Evolutionary conservation across 2,888 invertebrate genomes (phyloP).

Genomic region (Macaria notata): DNA sequence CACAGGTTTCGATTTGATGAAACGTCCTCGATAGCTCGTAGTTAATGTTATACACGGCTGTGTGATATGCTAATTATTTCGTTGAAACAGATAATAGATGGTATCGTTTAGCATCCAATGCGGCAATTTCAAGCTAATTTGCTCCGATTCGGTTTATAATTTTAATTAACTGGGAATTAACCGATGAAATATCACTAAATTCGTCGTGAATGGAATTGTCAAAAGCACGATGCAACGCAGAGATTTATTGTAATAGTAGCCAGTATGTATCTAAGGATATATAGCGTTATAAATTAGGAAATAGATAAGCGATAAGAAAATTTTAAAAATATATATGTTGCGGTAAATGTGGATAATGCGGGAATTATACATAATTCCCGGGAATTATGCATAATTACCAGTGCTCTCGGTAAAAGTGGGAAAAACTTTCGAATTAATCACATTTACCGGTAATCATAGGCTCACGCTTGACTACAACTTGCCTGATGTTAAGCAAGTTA

Average conservation of each 20-base stretch:
- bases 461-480: no score
- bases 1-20: slow-evolving; percentile 5
- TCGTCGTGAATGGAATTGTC: neutral
- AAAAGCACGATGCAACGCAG: neutral
- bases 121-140: slow-evolving; percentile 18
- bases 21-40: neutral
- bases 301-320: no score
- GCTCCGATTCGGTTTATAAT: slow-evolving; percentile 5
- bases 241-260: neutral
- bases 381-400: no score
- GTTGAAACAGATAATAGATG: slow-evolving; percentile 20
- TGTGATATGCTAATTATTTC: slow-evolving; percentile 18
- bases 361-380: no score
- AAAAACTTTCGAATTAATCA: no score
- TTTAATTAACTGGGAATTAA: slow-evolving; percentile 2
- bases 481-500: no score
- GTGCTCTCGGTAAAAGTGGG: no score
- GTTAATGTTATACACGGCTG: neutral
- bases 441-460: no score
- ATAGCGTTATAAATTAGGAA: no score
- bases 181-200: neutral
- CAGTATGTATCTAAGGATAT: no score
- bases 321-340: no score
- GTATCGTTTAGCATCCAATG: slow-evolving; percentile 12
- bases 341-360: no score